phyloP scores from a whole-genome alignment of 2,888 invertebrate genomes.

The Ashinkailepas kermadecensis region DNA sequence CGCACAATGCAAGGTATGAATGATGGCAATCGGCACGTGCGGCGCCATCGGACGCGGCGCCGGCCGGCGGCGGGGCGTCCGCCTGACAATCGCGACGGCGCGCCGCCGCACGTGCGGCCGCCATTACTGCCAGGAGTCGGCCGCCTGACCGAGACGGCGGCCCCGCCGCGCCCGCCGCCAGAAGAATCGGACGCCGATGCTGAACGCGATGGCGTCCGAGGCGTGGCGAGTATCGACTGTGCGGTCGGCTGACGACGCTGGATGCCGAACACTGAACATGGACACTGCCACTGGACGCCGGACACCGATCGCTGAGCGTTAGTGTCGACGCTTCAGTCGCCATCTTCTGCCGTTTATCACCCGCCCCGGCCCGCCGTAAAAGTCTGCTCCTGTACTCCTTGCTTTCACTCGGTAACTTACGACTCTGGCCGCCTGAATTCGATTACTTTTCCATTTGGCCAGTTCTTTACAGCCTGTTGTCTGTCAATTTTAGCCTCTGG shows the following conservation, averaged over 20 bases:
- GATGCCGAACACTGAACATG: not conserved
- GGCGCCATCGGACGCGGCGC: not conserved
- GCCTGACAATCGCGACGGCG: not conserved
- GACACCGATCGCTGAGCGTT: not conserved
- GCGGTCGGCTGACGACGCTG: not conserved
- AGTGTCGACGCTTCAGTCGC: not conserved
- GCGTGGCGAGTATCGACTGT: not conserved
- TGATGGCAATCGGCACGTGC: slow-evolving; percentile 19
- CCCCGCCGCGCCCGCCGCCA: not conserved
- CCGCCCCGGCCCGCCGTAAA: not conserved
- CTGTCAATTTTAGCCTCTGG: not conserved
- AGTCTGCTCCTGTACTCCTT: slow-evolving; percentile 7
- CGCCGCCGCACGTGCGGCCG: not conserved
- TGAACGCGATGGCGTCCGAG: not conserved
- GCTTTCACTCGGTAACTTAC: slow-evolving; percentile 19
- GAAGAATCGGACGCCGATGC: not conserved
- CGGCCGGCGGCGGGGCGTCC: not conserved
- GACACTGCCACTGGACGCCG: too few relatives aligned
- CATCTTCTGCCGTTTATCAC: not conserved
- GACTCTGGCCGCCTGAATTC: slow-evolving; percentile 1
- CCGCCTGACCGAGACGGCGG: not conserved
- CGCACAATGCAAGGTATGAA: slow-evolving; percentile 20
- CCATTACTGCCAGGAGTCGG: not conserved
- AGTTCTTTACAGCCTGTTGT: slow-evolving; percentile 6
- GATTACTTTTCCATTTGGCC: slow-evolving; percentile 21